Evolutionary conservation across 2,888 invertebrate genomes (phyloP).

Genomic region (Hirtodrosophila confusa): DNA sequence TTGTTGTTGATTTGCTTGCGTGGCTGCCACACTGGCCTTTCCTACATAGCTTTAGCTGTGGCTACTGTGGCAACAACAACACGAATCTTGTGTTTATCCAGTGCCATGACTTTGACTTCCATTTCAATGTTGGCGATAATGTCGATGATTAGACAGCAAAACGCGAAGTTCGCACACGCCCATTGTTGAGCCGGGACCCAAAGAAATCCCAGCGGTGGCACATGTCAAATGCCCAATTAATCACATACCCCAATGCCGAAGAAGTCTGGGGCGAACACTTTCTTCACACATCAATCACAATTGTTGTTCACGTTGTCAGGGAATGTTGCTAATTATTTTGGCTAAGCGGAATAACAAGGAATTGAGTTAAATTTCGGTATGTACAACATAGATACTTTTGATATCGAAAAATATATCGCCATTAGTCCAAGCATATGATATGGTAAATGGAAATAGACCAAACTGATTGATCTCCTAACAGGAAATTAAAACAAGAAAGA

Average conservation of each 20-base stretch:
- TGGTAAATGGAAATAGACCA: no score
- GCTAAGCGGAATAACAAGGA: conserved; percentile 11
- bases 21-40: not conserved
- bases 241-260: conserved; percentile 40
- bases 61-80: conserved; percentile 52
- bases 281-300: conserved; percentile 64
- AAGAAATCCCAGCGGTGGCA: conserved; percentile 60
- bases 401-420: no score
- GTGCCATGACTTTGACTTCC: conserved; percentile 67
- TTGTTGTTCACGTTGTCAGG: conserved; percentile 12
- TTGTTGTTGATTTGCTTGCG: conserved; percentile 1
- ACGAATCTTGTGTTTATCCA: conserved; percentile 24
- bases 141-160: conserved; percentile 71
- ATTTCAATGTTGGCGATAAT: conserved; percentile 73
- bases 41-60: not conserved
- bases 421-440: no score
- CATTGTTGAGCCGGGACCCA: conserved; percentile 40
- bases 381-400: no score
- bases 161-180: conserved; percentile 63
- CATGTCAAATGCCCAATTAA: conserved; percentile 71
- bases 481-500: no score
- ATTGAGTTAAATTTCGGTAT: not conserved
- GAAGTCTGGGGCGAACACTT: conserved; percentile 38
- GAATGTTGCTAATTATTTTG: conserved; percentile 49
- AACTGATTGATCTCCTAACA: no score